Evolutionary conservation across 2,888 invertebrate species (phyloP), one percentile per base, ranked within the genome.

Genomic region (Pyrrhia umbra): DNA sequence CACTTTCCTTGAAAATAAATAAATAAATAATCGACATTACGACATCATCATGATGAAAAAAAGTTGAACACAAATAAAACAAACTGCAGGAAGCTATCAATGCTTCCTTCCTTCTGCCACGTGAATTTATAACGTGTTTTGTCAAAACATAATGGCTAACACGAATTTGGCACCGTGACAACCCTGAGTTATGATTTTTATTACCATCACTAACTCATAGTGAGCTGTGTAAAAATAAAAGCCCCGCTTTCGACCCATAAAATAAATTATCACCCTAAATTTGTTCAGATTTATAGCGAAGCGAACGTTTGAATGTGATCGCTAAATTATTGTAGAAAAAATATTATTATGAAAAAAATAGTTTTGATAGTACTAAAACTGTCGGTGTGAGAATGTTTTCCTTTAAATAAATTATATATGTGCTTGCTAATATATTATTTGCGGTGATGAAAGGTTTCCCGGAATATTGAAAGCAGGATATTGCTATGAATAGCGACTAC

Each of bases 241-340:
- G 43, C 58, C 54, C 42, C 64, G 21, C 60, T 61, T 60, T 66
- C 69, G 69, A 76, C 77, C 68, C 68, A 76, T 78, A 76, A 79
- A 78, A 78, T 78, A 78, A 78, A 78, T 79, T 73, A 78, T 76
- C 73, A 68, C 70, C 77, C 73, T 78, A 78, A 78, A 78, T 78
- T 78, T 73, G 73, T 69, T 61, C 63, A 63, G 68, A 78, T 78
- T 78, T 79, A 78, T 78, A 47, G 77, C 73, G 37, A 63, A 79
- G 61, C 73, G 45, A 79, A 57, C 67, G 79, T 69, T 76, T 79
- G 73, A 70, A 73, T 73, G 69, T 66, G 79, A 79, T 79, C 69
- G 77, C 77, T 78, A 79, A 78, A 78, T 78, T 78, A 78, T 79
- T 75, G 68, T 52, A 79, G 67, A 77, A 77, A 60, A 68, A 58